Evolutionary conservation across 2,888 invertebrate genomes (phyloP).

Genomic region (Calephelis perditalis): DNA sequence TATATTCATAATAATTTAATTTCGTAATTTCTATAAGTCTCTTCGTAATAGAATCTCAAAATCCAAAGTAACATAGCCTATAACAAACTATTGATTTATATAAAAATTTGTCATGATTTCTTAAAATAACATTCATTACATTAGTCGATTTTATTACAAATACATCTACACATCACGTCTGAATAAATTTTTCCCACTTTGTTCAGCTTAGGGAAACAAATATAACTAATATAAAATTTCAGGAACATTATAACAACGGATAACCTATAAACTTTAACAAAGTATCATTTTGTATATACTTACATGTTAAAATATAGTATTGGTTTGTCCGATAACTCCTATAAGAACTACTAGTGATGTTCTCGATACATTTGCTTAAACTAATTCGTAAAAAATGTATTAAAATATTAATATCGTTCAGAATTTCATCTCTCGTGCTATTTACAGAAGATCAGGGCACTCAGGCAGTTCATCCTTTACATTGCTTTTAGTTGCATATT

Average conservation of each 20-base stretch:
- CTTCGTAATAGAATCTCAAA: conserved; percentile 59
- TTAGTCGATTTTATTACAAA: conserved; percentile 16
- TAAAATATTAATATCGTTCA: conserved; percentile 73
- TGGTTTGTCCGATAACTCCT: conserved; percentile 26
- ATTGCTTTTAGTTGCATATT: conserved; percentile 45
- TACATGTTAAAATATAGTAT: conserved; percentile 1
- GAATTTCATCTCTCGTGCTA: conserved; percentile 57
- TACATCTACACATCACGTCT: conserved; percentile 10
- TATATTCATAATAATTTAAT: conserved; percentile 66
- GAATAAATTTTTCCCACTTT: conserved; percentile 1
- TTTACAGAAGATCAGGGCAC: conserved; percentile 41
- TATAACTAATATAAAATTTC: conserved; percentile 6
- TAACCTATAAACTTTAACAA: conserved; percentile 10
- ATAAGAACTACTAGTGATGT: conserved; percentile 45
- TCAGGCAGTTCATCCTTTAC: conserved; percentile 30
- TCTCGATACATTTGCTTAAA: conserved; percentile 47
- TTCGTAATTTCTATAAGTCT: conserved; percentile 66
- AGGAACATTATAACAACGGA: conserved; percentile 8
- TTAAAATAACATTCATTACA: conserved; percentile 13
- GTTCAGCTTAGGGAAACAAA: conserved; percentile 8
- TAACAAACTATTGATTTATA: conserved; percentile 21
- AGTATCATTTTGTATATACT: conserved; percentile 8
- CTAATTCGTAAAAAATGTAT: conserved; percentile 50
- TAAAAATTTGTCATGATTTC: conserved; percentile 49
- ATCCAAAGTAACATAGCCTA: conserved; percentile 46